Conservation (phyloP, 1,140 invertebrate species). For the Tetramorium parvispinum region DNA sequence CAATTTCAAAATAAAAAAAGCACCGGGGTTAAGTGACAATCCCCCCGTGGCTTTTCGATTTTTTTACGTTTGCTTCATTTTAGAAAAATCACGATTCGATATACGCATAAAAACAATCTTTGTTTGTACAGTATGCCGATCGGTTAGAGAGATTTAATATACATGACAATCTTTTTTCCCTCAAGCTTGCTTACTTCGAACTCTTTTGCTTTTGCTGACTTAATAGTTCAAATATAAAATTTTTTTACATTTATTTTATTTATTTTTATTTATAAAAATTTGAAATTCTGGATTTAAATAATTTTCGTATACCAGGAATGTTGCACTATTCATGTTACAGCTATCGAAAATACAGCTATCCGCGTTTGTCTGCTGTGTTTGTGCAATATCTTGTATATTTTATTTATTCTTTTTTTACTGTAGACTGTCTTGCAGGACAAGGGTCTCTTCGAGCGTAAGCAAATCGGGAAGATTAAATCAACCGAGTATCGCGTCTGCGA, state of each 20-base stretch:
- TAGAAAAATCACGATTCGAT: conserved; percentile 50
- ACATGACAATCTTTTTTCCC: not conserved
- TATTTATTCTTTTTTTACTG: conserved; percentile 18
- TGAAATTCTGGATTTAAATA: no score
- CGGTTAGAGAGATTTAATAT: not conserved
- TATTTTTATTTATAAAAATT: no score
- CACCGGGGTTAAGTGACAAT: conserved; percentile 54
- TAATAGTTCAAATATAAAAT: not conserved
- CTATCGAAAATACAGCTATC: not conserved
- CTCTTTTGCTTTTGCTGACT: not conserved
- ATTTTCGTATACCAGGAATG: not conserved
- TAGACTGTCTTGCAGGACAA: conserved; percentile 25
- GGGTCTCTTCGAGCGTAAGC: conserved; percentile 23
- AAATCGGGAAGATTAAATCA: conserved; percentile 55
- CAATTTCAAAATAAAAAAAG: conserved; percentile 56
- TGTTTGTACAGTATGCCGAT: conserved; percentile 6
- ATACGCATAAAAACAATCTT: conserved; percentile 14
- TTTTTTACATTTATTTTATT: no score
- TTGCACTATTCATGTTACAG: no score
- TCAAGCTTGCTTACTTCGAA: not conserved
- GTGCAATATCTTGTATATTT: not conserved
- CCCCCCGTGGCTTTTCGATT: conserved; percentile 35
- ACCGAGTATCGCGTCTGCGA: conserved; percentile 36
- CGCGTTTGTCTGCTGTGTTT: conserved; percentile 13
- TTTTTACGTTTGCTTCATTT: conserved; percentile 51